Evolutionary conservation across 92 coral and sea anemone species (phyloP).

Genomic region (Actinernus sp.): DNA sequence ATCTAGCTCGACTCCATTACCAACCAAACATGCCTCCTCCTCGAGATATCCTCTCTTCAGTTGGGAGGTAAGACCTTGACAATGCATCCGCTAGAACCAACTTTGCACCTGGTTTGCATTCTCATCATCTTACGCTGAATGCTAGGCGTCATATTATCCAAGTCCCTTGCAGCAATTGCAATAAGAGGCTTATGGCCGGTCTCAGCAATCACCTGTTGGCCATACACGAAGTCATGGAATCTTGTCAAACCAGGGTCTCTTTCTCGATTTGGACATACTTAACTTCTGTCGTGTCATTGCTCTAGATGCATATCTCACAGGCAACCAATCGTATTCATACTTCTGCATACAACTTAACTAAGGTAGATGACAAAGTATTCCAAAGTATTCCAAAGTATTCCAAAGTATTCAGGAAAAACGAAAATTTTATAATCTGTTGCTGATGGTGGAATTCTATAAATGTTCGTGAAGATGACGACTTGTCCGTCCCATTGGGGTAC

Average conservation of each 20-base stretch:
- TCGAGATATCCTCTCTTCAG: neutral
- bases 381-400: no score
- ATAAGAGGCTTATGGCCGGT: conserved; percentile 61
- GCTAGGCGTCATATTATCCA: conserved; percentile 44
- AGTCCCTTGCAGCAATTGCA: conserved; percentile 40
- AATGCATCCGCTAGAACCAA: neutral
- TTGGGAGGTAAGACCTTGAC: neutral
- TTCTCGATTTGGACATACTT: conserved; percentile 51
- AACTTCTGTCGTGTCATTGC: conserved; percentile 25
- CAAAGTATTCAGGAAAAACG: no score
- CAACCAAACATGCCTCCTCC: neutral
- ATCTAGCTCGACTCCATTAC: neutral
- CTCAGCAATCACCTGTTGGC: conserved; percentile 40
- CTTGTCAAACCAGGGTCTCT: no score
- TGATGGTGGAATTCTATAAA: no score
- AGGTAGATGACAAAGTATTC: no score
- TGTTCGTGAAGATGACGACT: no score
- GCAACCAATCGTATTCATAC: conserved; percentile 36
- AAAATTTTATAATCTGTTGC: no score
- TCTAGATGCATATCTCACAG: conserved; percentile 59
- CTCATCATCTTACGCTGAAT: conserved; percentile 44
- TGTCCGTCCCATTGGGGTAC: no score
- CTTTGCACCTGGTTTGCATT: conserved; percentile 3
- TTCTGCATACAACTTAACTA: no score
- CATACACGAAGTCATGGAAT: conserved; percentile 45